Conservation (phyloP, 1,140 invertebrate genomes). For the Zaprionus lachaisei region DNA sequence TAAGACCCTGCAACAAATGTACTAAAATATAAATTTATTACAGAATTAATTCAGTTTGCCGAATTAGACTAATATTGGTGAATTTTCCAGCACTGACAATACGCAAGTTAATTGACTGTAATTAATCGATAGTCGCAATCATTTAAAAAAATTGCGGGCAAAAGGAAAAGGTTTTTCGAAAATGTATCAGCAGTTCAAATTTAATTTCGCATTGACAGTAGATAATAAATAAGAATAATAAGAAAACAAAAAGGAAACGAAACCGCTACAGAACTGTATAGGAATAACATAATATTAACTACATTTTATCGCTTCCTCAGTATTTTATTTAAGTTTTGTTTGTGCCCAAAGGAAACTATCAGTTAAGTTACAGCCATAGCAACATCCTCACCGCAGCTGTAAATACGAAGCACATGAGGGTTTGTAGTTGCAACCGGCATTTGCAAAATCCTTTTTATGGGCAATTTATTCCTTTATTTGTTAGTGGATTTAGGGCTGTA, state of each 20-base stretch:
- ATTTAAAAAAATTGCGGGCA: conserved; percentile 3
- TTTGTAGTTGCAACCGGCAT: conserved; percentile 74
- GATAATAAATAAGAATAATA: not conserved
- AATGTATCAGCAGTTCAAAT: not conserved
- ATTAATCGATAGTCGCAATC: conserved; percentile 4
- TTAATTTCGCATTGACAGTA: not conserved
- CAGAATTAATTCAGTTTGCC: not conserved
- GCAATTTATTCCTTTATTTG: conserved; percentile 81
- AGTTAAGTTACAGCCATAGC: conserved; percentile 32
- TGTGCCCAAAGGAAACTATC: conserved; percentile 36
- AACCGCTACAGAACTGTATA: not conserved
- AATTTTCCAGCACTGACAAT: conserved; percentile 15
- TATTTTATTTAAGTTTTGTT: conserved; percentile 20
- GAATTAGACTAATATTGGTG: not conserved
- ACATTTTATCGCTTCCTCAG: conserved; percentile 15
- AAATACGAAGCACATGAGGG: conserved; percentile 69
- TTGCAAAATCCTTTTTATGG: conserved; percentile 82
- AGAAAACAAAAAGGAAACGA: not conserved
- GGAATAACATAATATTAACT: conserved; percentile 2
- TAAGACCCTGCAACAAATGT: not conserved
- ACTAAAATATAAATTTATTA: not conserved
- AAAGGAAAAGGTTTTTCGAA: not conserved
- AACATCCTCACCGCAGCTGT: conserved; percentile 42
- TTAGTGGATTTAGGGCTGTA: conserved; percentile 77
- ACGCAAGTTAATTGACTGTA: not conserved